Conservation (phyloP, 2,888 invertebrate genomes). For the Liposcelis brunnea region DNA sequence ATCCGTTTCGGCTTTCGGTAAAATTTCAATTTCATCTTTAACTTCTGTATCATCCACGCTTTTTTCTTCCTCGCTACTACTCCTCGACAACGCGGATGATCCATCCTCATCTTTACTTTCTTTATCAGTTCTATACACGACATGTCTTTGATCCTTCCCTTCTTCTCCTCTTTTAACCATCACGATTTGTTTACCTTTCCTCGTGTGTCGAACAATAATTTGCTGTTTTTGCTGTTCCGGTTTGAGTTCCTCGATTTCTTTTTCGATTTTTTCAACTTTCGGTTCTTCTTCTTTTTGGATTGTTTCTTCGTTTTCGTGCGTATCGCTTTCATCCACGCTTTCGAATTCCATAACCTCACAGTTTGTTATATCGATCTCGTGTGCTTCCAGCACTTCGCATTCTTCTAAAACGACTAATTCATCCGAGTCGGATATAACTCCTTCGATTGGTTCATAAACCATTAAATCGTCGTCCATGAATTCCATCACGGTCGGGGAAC, state of each 20-base stretch:
- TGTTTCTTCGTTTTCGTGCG: background rate
- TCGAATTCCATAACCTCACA: conserved; percentile 7
- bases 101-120: background rate
- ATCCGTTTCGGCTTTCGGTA: too few relatives aligned
- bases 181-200: conserved; percentile 6
- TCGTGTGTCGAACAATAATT: conserved; percentile 7
- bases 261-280: too few relatives aligned
- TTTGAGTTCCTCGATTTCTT: too few relatives aligned
- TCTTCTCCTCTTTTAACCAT: conserved; percentile 5
- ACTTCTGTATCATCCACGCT: background rate
- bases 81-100: background rate
- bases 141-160: conserved; percentile 4
- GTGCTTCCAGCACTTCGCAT: conserved; percentile 6
- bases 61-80: background rate
- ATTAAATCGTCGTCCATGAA: conserved; percentile 3
- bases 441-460: conserved; percentile 6
- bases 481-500: background rate
- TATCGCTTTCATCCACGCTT: background rate
- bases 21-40: too few relatives aligned
- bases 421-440: background rate
- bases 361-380: conserved; percentile 1
- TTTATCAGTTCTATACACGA: conserved; percentile 1
- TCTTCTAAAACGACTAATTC: conserved; percentile 4
- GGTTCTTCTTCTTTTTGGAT: too few relatives aligned
- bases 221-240: conserved; percentile 1